Evolutionary conservation across 2,797 vertebrate species (phyloP), one percentile per base, ranked within the genome.

Genomic region (Discoglossus pictus): DNA sequence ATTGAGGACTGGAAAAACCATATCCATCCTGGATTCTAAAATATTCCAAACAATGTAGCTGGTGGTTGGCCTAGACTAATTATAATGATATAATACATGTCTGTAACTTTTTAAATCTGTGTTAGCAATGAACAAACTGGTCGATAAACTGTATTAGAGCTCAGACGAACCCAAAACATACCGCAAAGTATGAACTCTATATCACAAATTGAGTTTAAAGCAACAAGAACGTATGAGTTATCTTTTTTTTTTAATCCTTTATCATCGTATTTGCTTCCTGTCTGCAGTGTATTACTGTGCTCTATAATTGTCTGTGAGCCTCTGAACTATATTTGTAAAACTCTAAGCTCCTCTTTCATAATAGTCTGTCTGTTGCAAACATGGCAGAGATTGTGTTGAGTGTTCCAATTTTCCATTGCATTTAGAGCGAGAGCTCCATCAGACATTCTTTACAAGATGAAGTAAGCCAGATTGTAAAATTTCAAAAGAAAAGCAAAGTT

Each of bases 361-460:
- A 71, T 59, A 71, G 68, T 48, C 61, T 71, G 68, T 64, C 68
- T 71, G 68, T 58, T 70, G 61, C 64, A 64, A 64, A 59, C 61
- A 71, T 71, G 68, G 68, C 68, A 71, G 61, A 44, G 46, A 71
- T 51, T 51, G 53, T 51, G 61, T 64, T 35, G 53, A 17, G 52
- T 23, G 44, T 59, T 71, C 68, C 68, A 71, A 62, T 71, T 71
- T 71, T 71, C 68, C 68, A 71, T 52, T 58, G 61, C 61, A 59
- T 36, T 36, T 42, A 59, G 61, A 65, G 16, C 23, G 61, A 65
- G 44, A 42, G 68, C 68, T 59, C 53, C 61, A 27, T 64, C 59
- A 65, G 61, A 71, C 68, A 71, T 71, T 71, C 68, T 64, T 71
- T 65, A 64, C 61, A 59, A 64, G 61, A 61, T 65, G 54, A 70